These are phyloP conservation scores for Tapirus indicus DNA, from an alignment of 2,797 vertebrate species.

Conservation along the genomic window DNA sequence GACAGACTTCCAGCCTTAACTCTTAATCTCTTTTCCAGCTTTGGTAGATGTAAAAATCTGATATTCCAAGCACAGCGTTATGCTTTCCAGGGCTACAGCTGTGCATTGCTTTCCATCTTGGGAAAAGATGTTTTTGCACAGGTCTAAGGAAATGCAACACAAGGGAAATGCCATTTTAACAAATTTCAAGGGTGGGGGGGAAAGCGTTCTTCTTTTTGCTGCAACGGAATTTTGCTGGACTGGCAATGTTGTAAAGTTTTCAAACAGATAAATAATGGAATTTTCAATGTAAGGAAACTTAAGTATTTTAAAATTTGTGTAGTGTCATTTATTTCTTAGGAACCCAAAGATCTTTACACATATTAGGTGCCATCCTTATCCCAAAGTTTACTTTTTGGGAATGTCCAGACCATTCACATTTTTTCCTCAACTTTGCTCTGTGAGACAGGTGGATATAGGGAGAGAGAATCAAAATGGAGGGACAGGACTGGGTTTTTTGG, in stretches of 20 bases:
- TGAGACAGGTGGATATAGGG: neutral
- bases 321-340: slow-evolving; percentile 29
- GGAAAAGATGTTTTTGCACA: slow-evolving; percentile 71
- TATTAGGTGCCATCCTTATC: neutral
- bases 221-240: slow-evolving; percentile 50
- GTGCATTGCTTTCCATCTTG: slow-evolving; percentile 71
- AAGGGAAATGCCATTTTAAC: slow-evolving; percentile 78
- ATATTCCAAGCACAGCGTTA: slow-evolving; percentile 65
- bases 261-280: slow-evolving; percentile 23
- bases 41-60: slow-evolving; percentile 67
- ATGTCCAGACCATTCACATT: neutral
- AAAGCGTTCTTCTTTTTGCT: slow-evolving; percentile 43
- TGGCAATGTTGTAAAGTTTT: slow-evolving; percentile 43
- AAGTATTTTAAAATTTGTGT: neutral
- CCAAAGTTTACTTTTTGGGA: neutral
- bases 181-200: slow-evolving; percentile 55
- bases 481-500: neutral
- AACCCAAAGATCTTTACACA: neutral
- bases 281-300: slow-evolving; percentile 5
- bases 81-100: slow-evolving; percentile 66
- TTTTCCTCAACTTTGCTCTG: neutral
- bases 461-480: neutral
- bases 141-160: slow-evolving; percentile 76
- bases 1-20: slow-evolving; percentile 72
- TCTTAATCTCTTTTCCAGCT: slow-evolving; percentile 78